Evolutionary conservation across 1,140 invertebrate species (phyloP), one percentile per base, ranked within the genome.

Genomic region (Drosophila persimilis): DNA sequence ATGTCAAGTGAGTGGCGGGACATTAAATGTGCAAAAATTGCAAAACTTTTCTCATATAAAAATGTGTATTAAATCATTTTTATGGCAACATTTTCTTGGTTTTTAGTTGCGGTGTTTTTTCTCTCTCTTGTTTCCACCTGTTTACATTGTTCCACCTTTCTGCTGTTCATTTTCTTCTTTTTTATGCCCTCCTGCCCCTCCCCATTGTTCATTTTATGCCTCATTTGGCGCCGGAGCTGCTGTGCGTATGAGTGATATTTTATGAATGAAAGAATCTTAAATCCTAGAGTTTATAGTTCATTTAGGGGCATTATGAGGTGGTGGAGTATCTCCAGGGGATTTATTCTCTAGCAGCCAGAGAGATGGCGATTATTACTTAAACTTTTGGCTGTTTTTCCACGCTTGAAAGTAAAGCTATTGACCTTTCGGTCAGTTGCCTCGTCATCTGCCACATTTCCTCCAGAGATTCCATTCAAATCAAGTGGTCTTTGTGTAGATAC

Each of bases 41-140:
- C 73, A 66, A 76, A 76, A 76, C 72, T 76, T 76, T 76, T 76
- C 73, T 76, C 73, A 76, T 76, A 76, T 75, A 76, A 76, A 76
- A 76, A 76, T 69, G 72, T 73, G 53, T 76, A 76, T 76, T 76
- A 76, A 76, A 76, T 76, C 73, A 76, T 75, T 76, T 75, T 76
- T 76, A 76, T 76, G 73, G 72, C 55, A 60, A 51, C 54, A 67
- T 75, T 65, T 56, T 57, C 61, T 73, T 73, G 60, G 45, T 58
- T 62, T 73, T 74, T 58, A 74, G 71, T 66, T 74, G 24, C 13
- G 13, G 51, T 9, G 6, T 39, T 20, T 70, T 71, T 64, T 63
- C 51, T 53, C n/a, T 29, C n/a, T 29, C 11, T 31, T 22, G 22
- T 31, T 35, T 53, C 59, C 60, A 62, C 60, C 60, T 62, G 60